Conservation (phyloP, 2,888 invertebrate species). For the Chaetogeoica ovagalla region DNA sequence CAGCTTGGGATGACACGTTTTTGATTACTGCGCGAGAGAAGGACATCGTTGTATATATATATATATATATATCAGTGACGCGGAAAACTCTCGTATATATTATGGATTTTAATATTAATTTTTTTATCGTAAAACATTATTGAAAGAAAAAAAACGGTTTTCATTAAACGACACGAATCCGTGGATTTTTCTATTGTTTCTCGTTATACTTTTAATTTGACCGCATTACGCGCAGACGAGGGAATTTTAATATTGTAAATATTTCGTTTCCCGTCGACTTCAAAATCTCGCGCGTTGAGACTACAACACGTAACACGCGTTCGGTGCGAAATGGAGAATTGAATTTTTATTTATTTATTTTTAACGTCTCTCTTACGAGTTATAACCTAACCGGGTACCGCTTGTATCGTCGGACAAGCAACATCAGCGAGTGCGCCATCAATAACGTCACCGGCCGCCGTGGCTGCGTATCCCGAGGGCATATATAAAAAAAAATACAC, state of each 20-base stretch:
- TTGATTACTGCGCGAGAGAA: not conserved
- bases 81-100: conserved; percentile 1
- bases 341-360: conserved; percentile 7
- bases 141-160: conserved; percentile 7
- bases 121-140: conserved; percentile 17
- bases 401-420: not conserved
- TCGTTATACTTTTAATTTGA: conserved; percentile 7
- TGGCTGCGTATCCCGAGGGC: no score
- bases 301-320: not conserved
- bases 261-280: not conserved
- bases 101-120: conserved; percentile 24
- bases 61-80: conserved; percentile 13
- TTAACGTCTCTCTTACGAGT: conserved; percentile 23
- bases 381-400: not conserved
- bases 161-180: not conserved
- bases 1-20: conserved; percentile 34
- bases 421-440: not conserved
- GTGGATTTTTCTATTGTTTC: not conserved
- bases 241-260: not conserved
- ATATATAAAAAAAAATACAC: no score
- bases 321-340: conserved; percentile 22
- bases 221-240: conserved; percentile 27
- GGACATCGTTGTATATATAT: not conserved
- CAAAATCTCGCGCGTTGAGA: conserved; percentile 5
- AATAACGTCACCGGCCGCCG: conserved; percentile 9